Base-by-base conservation (phyloP, 2,888 invertebrate genomes). In the Clistopyga incitator region DNA sequence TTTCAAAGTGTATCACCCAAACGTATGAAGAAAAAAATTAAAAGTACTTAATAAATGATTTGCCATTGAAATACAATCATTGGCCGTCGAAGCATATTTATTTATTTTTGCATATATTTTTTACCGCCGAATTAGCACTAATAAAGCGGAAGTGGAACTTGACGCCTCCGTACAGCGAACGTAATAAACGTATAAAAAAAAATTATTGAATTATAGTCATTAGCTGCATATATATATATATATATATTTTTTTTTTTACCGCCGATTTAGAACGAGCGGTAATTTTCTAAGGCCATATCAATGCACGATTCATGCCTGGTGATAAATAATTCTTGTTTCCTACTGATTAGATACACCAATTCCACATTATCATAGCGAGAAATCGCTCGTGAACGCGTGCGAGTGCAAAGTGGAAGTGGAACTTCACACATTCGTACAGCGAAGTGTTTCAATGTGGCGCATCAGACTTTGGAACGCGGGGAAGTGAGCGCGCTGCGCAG, bases 321-420 rank as follows among this genome's bases (percentile, higher is more conserved):
- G 29, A 61, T 20, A 61, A 38, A 61, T 74, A 29, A 47, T 25
- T 61, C 25, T 34, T 18, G 13, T 45, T 25, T 45, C 34, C 38
- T 29, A 59, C 47, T 29, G 72, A 74, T 74, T 61, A 74, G 59
- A 59, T 61, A 61, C 47, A 74, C 47, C 45, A 74, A 74, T 74
- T 61, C 47, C 29, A 25, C 47, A 74, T 61, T 74, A 74, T 47
- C 72, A 47, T 45, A n/a, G 3, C 47, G 20, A 61, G 29, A n/a
- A n/a, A 42, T 18, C 20, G 13, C 23, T 15, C 13, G 6, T 4
- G 6, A 59, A 25, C 59, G 47, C 59, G 23, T 25, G 50, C 13
- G 13, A 13, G 47, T 38, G 6, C 25, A 50, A 68, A 50, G 68
- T 29, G 29, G 68, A 61, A 47, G 59, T 61, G 59, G 3, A 61